These are phyloP conservation scores for Geophilus truncorum DNA, from an alignment of 2,888 invertebrate genomes.

Conservation along the genomic window DNA sequence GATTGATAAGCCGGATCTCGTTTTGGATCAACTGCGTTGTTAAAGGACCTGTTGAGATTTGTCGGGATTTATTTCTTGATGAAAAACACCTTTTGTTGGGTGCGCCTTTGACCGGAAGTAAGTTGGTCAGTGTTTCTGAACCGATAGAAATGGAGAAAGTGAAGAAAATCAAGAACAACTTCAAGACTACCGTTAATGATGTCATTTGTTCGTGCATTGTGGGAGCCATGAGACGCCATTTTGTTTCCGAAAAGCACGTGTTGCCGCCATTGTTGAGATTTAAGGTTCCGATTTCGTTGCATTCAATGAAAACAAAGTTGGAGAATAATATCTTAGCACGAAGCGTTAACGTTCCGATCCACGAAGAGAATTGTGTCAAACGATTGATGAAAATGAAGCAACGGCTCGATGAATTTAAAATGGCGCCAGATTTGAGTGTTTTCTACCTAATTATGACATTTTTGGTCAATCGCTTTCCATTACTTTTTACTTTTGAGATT, in stretches of 20 bases:
- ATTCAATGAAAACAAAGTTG: background rate
- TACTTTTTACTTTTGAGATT: background rate
- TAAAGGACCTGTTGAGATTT: background rate
- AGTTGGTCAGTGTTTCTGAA: background rate
- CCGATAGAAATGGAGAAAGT: background rate
- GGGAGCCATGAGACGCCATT: background rate
- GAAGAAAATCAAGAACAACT: background rate
- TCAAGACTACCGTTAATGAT: background rate
- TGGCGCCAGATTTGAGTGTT: background rate
- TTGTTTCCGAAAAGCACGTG: background rate
- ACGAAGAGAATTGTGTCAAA: background rate
- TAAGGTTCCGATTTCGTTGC: background rate
- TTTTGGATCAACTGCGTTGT: background rate
- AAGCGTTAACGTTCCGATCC: background rate
- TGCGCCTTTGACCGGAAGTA: background rate
- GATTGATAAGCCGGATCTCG: background rate
- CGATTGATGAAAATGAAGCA: background rate
- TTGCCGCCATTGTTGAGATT: background rate
- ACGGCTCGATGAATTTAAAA: background rate
- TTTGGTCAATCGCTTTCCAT: background rate
- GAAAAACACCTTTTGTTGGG: background rate
- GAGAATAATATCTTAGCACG: background rate
- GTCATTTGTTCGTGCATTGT: background rate
- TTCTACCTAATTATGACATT: background rate
- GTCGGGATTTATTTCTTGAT: background rate